Percentiles rank a stretch among this genome's conserved stretches.
These are phyloP conservation scores for Sanderia malayensis DNA, from an alignment of 30 jellyfish, hydroid and myxozoan species.

Conservation along the genomic window DNA sequence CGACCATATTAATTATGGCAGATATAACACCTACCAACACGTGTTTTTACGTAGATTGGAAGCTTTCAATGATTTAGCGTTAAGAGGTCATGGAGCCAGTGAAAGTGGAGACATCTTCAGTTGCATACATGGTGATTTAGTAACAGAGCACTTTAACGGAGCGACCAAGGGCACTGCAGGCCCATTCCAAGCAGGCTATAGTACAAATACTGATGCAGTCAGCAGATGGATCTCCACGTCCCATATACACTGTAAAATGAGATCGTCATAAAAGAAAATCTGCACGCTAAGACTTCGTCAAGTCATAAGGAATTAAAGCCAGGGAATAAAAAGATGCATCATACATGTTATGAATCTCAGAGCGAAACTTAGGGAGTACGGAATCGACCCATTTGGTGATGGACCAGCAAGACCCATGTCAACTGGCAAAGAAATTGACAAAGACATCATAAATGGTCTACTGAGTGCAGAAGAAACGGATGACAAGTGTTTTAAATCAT, in stretches of 20 bases:
- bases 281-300: too few species aligned
- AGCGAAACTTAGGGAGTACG: constrained; percentile 15
- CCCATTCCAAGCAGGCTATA: constrained; percentile 20
- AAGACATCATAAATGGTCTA: constrained; percentile 4
- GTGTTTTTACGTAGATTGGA: constrained; percentile 5
- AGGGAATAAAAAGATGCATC: constrained; percentile 9
- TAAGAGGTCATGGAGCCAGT: constrained; percentile 23
- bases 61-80: background rate
- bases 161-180: constrained; percentile 42
- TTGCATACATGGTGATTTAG: too few species aligned
- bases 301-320: constrained; percentile 29
- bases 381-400: constrained; percentile 8
- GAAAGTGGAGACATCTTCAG: too few species aligned
- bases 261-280: too few species aligned
- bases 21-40: constrained; percentile 34
- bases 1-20: constrained; percentile 33
- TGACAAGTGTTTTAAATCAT: background rate
- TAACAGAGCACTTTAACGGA: too few species aligned
- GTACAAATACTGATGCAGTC: too few species aligned
- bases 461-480: constrained; percentile 23
- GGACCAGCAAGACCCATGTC: constrained; percentile 36
- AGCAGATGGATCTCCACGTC: too few species aligned
- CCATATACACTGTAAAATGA: background rate
- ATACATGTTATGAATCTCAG: constrained; percentile 16
- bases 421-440: constrained; percentile 17